These are phyloP conservation scores for Shargacucullia verbasci DNA, from an alignment of 2,888 invertebrate species.

Conservation along the genomic window DNA sequence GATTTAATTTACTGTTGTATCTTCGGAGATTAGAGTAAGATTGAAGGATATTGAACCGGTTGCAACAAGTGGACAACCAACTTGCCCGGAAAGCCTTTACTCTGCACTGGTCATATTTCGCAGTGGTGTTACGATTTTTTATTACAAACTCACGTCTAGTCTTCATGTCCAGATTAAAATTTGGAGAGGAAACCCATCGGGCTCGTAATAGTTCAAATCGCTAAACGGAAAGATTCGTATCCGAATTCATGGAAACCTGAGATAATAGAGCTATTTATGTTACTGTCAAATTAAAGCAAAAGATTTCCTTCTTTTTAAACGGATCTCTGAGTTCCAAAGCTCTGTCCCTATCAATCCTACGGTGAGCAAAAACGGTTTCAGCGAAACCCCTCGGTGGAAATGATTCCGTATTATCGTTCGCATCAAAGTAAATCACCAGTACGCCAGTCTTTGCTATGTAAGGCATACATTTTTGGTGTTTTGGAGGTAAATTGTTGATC, in stretches of 20 bases:
- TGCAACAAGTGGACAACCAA: constrained; percentile 24
- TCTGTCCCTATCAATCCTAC: neutral
- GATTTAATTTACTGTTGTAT: neutral
- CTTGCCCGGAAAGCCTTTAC: constrained; percentile 20
- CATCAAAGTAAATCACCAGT: constrained; percentile 14
- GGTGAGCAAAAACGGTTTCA: constrained; percentile 13
- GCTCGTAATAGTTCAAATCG: neutral
- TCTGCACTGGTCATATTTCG: constrained; percentile 21
- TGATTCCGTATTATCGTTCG: constrained; percentile 2
- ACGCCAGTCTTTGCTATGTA: constrained; percentile 6
- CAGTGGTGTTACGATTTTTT: constrained; percentile 14
- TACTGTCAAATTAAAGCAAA: constrained; percentile 2
- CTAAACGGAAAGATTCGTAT: neutral
- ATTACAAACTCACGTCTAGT: neutral
- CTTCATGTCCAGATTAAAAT: constrained; percentile 7
- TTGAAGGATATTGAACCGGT: constrained; percentile 15
- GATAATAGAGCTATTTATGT: neutral
- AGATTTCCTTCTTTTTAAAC: neutral
- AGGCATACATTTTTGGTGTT: constrained; percentile 33
- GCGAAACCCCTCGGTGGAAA: neutral
- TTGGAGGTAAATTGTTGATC: constrained; percentile 52
- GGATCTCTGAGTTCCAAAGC: too few relatives aligned
- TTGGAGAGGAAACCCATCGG: constrained; percentile 4
- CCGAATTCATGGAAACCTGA: constrained; percentile 2
- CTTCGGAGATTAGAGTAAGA: constrained; percentile 14